These are phyloP conservation scores for Agrotis clavis DNA, from an alignment of 2,888 invertebrate genomes.

Conservation along the genomic window DNA sequence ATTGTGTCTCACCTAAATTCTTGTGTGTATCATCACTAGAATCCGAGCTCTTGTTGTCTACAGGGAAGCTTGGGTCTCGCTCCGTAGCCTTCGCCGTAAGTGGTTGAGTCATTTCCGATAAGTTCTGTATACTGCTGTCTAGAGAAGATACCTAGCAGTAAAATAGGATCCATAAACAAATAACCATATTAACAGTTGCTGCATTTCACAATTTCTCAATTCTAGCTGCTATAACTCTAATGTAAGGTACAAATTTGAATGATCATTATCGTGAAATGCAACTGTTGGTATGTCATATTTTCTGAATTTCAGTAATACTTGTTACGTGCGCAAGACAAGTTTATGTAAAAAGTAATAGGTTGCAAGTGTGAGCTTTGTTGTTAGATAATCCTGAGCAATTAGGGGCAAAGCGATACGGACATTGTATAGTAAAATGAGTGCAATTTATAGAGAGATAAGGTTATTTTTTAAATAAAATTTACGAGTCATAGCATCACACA, in stretches of 20 bases:
- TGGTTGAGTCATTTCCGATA: slow-evolving; percentile 88
- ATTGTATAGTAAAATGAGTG: slow-evolving; percentile 25
- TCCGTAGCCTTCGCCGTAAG: slow-evolving; percentile 86
- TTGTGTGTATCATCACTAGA: slow-evolving; percentile 88
- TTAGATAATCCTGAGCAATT: slow-evolving; percentile 38
- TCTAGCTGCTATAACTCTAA: not conserved
- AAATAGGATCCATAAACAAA: slow-evolving; percentile 24
- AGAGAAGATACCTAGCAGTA: slow-evolving; percentile 85
- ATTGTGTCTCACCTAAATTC: slow-evolving; percentile 80
- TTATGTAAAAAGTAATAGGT: slow-evolving; percentile 20
- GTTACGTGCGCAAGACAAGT: slow-evolving; percentile 24
- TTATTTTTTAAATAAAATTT: slow-evolving; percentile 9
- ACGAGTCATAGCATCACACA: slow-evolving; percentile 34
- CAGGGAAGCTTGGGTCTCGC: slow-evolving; percentile 76
- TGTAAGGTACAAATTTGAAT: slow-evolving; percentile 28
- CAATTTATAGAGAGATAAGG: slow-evolving; percentile 7
- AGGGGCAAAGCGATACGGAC: slow-evolving; percentile 49
- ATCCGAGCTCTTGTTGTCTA: slow-evolving; percentile 81
- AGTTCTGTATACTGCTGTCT: slow-evolving; percentile 88
- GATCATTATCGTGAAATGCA: slow-evolving; percentile 17
- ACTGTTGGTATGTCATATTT: not conserved
- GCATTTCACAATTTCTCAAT: slow-evolving; percentile 21
- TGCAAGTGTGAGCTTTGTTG: slow-evolving; percentile 17
- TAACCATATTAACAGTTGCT: not conserved
- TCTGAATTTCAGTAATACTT: too few relatives aligned